Percentiles rank a stretch among this genome's conserved stretches.
phyloP scores from a whole-genome alignment of 2,888 invertebrate species.

The Aproaerema taeniolella region DNA sequence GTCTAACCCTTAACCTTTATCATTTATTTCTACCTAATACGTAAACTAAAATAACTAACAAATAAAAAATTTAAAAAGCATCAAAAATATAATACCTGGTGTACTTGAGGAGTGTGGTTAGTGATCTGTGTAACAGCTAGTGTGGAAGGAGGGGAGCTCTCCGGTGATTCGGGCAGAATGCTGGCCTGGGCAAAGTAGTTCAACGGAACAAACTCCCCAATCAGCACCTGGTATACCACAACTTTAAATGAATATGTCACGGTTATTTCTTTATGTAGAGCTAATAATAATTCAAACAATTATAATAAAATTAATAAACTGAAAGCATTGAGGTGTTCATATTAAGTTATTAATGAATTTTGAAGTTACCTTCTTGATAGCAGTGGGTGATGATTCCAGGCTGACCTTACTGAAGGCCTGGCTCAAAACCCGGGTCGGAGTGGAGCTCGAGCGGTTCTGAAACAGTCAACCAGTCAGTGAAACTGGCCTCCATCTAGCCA shows the following conservation, averaged over 20 bases:
- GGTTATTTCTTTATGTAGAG: no score
- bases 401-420: conserved; percentile 52
- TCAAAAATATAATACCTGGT: conserved; percentile 62
- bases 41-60: no score
- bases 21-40: no score
- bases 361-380: conserved; percentile 44
- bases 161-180: conserved; percentile 52
- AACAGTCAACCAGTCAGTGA: conserved; percentile 23
- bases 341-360: not conserved
- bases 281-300: not conserved
- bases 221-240: conserved; percentile 35
- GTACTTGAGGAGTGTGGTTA: conserved; percentile 51
- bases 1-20: no score
- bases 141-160: conserved; percentile 43
- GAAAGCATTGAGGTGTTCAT: no score
- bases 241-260: no score
- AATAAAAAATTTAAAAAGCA: no score
- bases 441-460: conserved; percentile 54
- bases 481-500: not conserved
- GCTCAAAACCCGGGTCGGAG: conserved; percentile 45
- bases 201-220: conserved; percentile 60
- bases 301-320: no score
- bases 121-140: conserved; percentile 23
- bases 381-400: conserved; percentile 51
- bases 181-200: conserved; percentile 42